phyloP scores from a whole-genome alignment of 1,140 invertebrate genomes.

The Vollenhovia emeryi region DNA sequence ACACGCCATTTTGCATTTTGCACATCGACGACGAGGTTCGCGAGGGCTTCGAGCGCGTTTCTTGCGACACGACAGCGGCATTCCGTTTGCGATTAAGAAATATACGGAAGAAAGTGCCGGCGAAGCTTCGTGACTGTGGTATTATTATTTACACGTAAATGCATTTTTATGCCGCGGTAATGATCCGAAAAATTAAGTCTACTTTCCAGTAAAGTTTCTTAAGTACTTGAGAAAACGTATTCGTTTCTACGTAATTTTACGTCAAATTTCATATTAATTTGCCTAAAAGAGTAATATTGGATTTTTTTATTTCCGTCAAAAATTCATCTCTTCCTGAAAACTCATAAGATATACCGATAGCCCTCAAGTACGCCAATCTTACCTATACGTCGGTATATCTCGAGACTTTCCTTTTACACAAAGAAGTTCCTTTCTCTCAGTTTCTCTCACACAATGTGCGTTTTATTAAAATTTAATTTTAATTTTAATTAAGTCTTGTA shows the following conservation, averaged over 20 bases:
- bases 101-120: constrained; percentile 2
- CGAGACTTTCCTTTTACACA: not conserved
- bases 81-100: constrained; percentile 30
- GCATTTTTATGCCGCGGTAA: not conserved
- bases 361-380: not conserved
- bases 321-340: not conserved
- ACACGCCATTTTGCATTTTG: constrained; percentile 42
- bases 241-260: not conserved
- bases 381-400: not conserved
- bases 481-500: not conserved
- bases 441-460: not conserved
- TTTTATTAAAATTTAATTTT: not conserved
- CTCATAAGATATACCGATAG: not conserved
- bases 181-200: not conserved
- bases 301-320: not conserved
- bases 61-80: not conserved
- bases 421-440: not conserved
- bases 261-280: not conserved
- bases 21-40: constrained; percentile 24
- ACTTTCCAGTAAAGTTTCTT: not conserved
- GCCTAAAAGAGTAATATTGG: not conserved
- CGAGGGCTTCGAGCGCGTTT: constrained; percentile 1
- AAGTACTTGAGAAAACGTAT: not conserved
- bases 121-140: not conserved
- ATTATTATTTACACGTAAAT: constrained; percentile 9